Evolutionary conservation across 2,888 invertebrate genomes (phyloP), one percentile per base, ranked within the genome.

Genomic region (Lasioglossum oenotherae): DNA sequence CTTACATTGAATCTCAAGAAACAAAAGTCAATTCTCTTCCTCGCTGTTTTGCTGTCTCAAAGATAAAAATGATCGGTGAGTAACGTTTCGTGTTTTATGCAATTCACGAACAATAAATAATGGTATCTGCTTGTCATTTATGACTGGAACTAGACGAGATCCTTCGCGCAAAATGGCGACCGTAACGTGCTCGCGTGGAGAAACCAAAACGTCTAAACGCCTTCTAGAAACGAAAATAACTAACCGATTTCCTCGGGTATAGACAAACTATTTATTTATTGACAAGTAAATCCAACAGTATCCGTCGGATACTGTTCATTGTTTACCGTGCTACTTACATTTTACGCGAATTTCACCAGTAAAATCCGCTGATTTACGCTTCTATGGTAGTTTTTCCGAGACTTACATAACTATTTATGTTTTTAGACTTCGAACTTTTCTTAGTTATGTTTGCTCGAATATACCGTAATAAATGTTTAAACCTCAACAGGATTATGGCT

Each of bases 41-140:
- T 67, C 38, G 38, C 53, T 35, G 38, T 19, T 53, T 31, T 69
- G 10, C 14, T 31, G 31, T 27, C 35, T 12, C 31, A 38, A 53
- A 31, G 49, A 64, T 31, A 73, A 53, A 46, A 78, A 69, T 31
- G 41, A 85, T 81, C 27, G 12, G 27, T 78, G 38, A 74, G 27
- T 31, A 57, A 57, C 78, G 78, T 78, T 67, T 81, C 49, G 75
- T 27, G 71, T 64, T 85, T 85, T 85, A 80, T 74, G 67, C 27
- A 76, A 86, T 73, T 67, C 69, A 44, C 19, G 81, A 81, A 76
- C 78, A 76, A 86, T 86, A 86, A 86, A 86, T 86, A 86, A 86
- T 78, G 75, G 78, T 76, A 76, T 71, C 46, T n/a, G 27, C 67
- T 57, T 81, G 85, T 86, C 85, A 60, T 85, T 86, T 86, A 86